These are phyloP conservation scores for Cygnus olor DNA, from an alignment of 2,797 vertebrate genomes.

Conservation along the genomic window DNA sequence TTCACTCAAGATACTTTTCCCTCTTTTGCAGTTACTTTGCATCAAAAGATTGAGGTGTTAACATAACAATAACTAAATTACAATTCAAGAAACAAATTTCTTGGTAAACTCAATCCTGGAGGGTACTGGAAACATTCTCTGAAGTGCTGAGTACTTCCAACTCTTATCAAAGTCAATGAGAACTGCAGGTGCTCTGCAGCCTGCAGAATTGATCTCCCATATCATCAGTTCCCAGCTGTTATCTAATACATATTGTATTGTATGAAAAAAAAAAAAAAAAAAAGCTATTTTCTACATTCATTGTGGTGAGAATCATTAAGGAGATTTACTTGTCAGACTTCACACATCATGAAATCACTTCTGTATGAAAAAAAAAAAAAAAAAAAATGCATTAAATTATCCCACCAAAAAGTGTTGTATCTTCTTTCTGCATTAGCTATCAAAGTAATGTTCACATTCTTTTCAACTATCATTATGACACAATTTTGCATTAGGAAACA, in stretches of 20 bases:
- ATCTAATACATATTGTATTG: constrained; percentile 1
- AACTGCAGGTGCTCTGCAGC: background rate
- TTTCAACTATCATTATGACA: constrained; percentile 1
- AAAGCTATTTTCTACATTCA: constrained; percentile 55
- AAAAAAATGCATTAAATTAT: constrained; percentile 17
- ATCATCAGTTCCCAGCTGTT: constrained; percentile 22
- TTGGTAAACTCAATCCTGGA: constrained; percentile 16
- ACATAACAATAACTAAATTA: constrained; percentile 48
- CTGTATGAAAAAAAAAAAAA: background rate
- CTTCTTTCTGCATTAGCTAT: constrained; percentile 19
- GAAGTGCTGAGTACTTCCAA: background rate
- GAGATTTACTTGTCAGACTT: constrained; percentile 63
- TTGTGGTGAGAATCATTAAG: constrained; percentile 51
- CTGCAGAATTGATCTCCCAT: constrained; percentile 44
- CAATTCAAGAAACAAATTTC: constrained; percentile 14
- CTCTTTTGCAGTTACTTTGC: constrained; percentile 14
- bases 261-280: constrained; percentile 5
- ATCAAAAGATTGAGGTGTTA: constrained; percentile 10
- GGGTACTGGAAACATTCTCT: background rate
- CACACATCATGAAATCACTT: constrained; percentile 29
- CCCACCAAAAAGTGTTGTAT: background rate
- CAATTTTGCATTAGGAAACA: constrained; percentile 9
- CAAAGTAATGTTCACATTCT: constrained; percentile 10
- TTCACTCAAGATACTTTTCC: background rate
- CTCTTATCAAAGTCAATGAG: background rate